Percentiles rank a stretch among this genome's conserved stretches.
phyloP scores from a whole-genome alignment of 2,797 vertebrate genomes.

The Enteromius paludinosus region DNA sequence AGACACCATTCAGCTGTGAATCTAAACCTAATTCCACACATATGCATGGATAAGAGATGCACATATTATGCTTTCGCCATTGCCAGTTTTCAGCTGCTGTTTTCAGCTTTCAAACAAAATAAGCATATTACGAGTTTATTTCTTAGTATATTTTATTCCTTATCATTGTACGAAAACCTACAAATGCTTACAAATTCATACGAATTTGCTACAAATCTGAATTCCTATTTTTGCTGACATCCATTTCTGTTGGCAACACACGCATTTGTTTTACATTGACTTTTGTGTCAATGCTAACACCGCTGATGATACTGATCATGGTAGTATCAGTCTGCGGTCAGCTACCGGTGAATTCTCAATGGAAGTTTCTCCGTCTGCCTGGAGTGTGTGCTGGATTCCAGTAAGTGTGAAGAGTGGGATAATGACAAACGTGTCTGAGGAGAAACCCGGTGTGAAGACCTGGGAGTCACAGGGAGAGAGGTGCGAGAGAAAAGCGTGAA shows the following conservation, averaged over 20 bases:
- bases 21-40: not conserved
- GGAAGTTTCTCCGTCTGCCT: conserved; percentile 23
- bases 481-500: conserved; percentile 43
- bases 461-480: conserved; percentile 41
- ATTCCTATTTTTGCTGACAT: not conserved
- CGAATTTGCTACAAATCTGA: too few species aligned
- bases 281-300: not conserved
- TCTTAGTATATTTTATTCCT: not conserved
- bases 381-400: conserved; percentile 24
- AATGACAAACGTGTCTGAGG: conserved; percentile 49
- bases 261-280: not conserved
- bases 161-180: not conserved
- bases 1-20: not conserved
- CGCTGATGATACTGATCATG: not conserved
- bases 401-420: conserved; percentile 55
- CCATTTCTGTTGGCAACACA: not conserved
- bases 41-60: not conserved
- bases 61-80: not conserved
- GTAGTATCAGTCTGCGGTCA: not conserved
- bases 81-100: not conserved
- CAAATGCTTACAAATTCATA: not conserved
- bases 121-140: not conserved
- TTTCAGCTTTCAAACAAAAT: not conserved
- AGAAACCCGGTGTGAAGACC: conserved; percentile 52
- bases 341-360: not conserved